A percentile compares a stretch with the other conserved stretches of the same genome.
These are phyloP conservation scores for Erinaceus europaeus DNA, from an alignment of 2,113 vertebrate genomes.

Conservation along the genomic window DNA sequence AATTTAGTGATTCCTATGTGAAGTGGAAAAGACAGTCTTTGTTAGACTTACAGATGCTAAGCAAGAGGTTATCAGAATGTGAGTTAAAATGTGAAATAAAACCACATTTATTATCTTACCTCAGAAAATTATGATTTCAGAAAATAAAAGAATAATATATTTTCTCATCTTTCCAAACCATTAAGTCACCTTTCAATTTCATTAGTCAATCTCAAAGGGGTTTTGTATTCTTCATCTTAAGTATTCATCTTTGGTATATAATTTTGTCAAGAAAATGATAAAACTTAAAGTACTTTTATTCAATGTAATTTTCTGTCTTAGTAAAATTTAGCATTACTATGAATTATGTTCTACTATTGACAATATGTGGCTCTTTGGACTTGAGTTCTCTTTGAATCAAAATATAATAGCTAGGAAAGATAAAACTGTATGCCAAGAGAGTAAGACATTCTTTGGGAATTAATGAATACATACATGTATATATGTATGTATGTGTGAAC, in stretches of 20 bases:
- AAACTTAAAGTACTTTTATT: constrained; percentile 39
- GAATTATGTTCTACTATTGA: not conserved
- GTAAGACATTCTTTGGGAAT: no score
- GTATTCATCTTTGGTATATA: constrained; percentile 33
- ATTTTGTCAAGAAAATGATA: constrained; percentile 51
- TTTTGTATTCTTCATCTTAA: constrained; percentile 46
- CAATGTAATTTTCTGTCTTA: not conserved
- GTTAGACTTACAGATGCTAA: constrained; percentile 49
- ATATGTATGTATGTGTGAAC: no score
- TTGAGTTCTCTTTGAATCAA: not conserved
- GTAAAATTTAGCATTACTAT: not conserved
- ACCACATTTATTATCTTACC: constrained; percentile 47
- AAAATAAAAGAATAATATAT: constrained; percentile 64
- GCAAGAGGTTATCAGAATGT: constrained; percentile 55
- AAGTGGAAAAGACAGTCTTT: constrained; percentile 40
- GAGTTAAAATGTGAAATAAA: constrained; percentile 54
- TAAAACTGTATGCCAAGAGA: not conserved
- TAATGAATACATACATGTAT: no score
- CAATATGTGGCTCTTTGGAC: not conserved
- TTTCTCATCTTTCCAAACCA: constrained; percentile 48
- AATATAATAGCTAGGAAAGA: not conserved
- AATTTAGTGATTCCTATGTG: constrained; percentile 40
- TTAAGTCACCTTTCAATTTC: constrained; percentile 50
- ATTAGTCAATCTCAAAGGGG: constrained; percentile 32
- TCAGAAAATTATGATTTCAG: constrained; percentile 46